Evolutionary conservation across 2,888 invertebrate species (phyloP), one percentile per base, ranked within the genome.

Genomic region (Meta bourneti): DNA sequence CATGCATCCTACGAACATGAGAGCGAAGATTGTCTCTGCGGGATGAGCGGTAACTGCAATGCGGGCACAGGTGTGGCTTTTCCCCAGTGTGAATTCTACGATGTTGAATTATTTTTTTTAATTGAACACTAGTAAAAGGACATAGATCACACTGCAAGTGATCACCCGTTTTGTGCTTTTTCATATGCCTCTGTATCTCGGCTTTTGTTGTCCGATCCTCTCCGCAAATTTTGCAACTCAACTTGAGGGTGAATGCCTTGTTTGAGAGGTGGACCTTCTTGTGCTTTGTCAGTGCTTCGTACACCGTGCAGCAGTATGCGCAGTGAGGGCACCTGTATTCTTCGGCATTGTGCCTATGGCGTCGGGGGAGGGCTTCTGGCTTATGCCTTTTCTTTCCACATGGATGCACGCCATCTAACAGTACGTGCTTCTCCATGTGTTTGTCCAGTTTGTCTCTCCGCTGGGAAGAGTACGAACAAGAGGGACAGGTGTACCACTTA

Each of bases 91-190:
- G 96, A 96, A 96, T 96, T 91, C 96, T 94, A 84, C 96, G 95
- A 94, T 96, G 96, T 94, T 96, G 96, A 91, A 96, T 96, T 80
- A 96, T 96, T 95, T 96, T 96, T 94, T 96, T 96, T 81, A 96
- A 94, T 94, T 96, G 96, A 70, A 96, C 95, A 34, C 96, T 96
- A 93, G 95, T 95, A 93, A 96, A 96, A 93, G 95, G 95, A 94
- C 96, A 96, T 93, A 96, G 95, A 94, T 96, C 96, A 94, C 96
- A 96, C 93, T 95, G 95, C 93, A 96, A 96, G 94, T 95, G 95
- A 93, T 95, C 95, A 77, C 95, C 95, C 92, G 95, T 95, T 48
- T 95, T 95, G 94, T 96, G 96, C 94, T 95, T 95, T 91, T 95
- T 95, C 96, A 96, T 96, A 94, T 96, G 96, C 93, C 95, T 94